Percentiles rank a stretch among this genome's conserved stretches.
phyloP scores from a whole-genome alignment of 1,140 invertebrate genomes.

The Penaeus vannamei region DNA sequence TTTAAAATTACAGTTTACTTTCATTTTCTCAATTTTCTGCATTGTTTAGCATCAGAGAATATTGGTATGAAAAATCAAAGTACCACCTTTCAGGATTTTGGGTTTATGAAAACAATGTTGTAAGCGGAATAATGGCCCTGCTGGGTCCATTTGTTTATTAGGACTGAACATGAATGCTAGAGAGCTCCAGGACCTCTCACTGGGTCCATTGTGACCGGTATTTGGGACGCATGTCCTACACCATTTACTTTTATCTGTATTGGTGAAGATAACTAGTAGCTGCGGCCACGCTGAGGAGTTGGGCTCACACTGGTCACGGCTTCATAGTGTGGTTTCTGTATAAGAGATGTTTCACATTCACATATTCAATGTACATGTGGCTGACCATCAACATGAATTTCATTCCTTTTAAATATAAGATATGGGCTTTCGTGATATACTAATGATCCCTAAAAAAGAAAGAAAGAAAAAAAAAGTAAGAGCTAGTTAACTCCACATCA shows the following conservation, averaged over 20 bases:
- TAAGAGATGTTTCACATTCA: constrained; percentile 18
- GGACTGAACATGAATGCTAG: constrained; percentile 64
- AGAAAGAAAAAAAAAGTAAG: not conserved
- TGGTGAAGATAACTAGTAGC: constrained; percentile 43
- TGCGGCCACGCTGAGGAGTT: constrained; percentile 30
- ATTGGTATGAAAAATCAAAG: no score
- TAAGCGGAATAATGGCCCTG: constrained; percentile 62
- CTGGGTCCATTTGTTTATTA: constrained; percentile 59
- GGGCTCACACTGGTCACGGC: constrained; percentile 37
- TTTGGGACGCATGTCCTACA: constrained; percentile 38
- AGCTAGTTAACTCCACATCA: constrained; percentile 17
- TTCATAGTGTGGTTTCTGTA: constrained; percentile 30
- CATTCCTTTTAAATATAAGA: not conserved
- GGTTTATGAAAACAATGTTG: constrained; percentile 1
- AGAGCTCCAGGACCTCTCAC: constrained; percentile 55
- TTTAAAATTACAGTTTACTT: no score
- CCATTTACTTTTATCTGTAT: constrained; percentile 25
- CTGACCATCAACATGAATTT: not conserved
- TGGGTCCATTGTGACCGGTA: constrained; percentile 44
- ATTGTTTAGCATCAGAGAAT: no score
- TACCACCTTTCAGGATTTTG: not conserved
- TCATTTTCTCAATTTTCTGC: no score
- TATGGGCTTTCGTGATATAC: no score
- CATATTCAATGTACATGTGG: constrained; percentile 18
- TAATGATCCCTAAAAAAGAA: no score